Base-by-base conservation (phyloP, 2,113 vertebrate species). In the Saiga tatarica region DNA sequence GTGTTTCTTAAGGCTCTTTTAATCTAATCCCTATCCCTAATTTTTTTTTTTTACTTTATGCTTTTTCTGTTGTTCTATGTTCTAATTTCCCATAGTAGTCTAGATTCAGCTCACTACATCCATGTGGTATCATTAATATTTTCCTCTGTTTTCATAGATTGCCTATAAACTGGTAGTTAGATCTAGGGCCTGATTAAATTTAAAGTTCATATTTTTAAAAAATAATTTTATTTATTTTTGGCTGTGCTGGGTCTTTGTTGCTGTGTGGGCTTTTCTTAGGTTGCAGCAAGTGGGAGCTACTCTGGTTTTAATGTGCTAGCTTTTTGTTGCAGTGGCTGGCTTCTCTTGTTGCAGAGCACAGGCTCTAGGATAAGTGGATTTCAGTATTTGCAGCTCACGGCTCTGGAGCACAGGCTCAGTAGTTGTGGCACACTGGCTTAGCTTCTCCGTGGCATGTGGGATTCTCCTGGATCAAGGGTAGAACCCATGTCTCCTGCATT, bases 311-410 rank as follows among this genome's bases (percentile, higher is more conserved):
- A 42, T 6, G 36, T 26, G 36, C 23, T 25, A 2, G 71, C 39
- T 76, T 42, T 39, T 7, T 26, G 15, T 14, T 26, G 71, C 0
- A 3, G 12, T 42, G 71, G 12, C 71, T 42, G 71, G 12, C 71
- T 42, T 76, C 36, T 42, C 71, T 42, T 26, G 21, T 42, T 76
- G 71, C 36, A 39, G 71, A 42, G 39, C 71, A 42, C 71, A 26
- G 71, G 71, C 71, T 76, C 36, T 76, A 14, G 71, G 23, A 23
- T 39, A 42, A 7, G 71, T 42, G 36, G 36, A 23, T 42, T 76
- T 42, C 71, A 42, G 36, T 26, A 4, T 39, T 25, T 42, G 39
- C 6, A 14, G 71, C 23, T 42, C 36, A 0, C 0, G 3, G 71
- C 39, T 76, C 71, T 74, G 67, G 67, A 39, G 67, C 67, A 74